Base-by-base conservation (phyloP, 2,113 vertebrate genomes). In the Poecilia latipinna region DNA sequence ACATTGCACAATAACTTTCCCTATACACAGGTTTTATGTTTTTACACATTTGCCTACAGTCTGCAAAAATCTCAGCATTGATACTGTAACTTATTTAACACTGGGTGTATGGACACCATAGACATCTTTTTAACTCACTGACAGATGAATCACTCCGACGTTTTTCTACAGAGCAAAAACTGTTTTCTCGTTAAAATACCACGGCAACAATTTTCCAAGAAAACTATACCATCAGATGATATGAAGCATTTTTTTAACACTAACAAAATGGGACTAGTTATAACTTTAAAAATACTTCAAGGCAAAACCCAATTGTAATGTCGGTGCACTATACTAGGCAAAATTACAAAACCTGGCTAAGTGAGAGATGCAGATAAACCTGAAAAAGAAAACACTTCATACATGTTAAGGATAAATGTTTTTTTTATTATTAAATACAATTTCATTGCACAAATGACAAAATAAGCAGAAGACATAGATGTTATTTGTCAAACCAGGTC, bases 1-100 rank as follows among this genome's bases (percentile, higher is more conserved):
- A 79, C 72, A 79, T 73, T 85, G 65, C 24, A 63, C 68, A 68
- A 15, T 82, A 37, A 82, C 72, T 70, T 78, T 35, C 62, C 29
- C 65, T 54, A 13, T 26, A 80, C 22, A 31, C 29, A 68, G 33
- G 57, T 51, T 35, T 73, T 39, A 15, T n/a, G 26, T 74, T 64
- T 74, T 65, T 12, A 48, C 12, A 6, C 61, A 19, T 2, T 15
- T 68, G 8, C 32, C 24, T 42, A 12, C 11, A 7, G 8, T 57
- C 3, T 70, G 33, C 61, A 44, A 54, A 54, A 24, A 67, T 72
- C 33, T 29, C 70, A 68, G 28, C 65, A 12, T 61, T 44, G 28
- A 72, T 61, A 73, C 62, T 61, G 6, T 29, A 51, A 10, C 24
- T 62, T 80, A 19, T 12, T 63, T 57, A 42, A 37, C 62, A 75